A percentile compares a stretch with the other conserved stretches of the same genome.
Conservation (phyloP, 2,113 vertebrate genomes). For the Pterocles burchelli region DNA sequence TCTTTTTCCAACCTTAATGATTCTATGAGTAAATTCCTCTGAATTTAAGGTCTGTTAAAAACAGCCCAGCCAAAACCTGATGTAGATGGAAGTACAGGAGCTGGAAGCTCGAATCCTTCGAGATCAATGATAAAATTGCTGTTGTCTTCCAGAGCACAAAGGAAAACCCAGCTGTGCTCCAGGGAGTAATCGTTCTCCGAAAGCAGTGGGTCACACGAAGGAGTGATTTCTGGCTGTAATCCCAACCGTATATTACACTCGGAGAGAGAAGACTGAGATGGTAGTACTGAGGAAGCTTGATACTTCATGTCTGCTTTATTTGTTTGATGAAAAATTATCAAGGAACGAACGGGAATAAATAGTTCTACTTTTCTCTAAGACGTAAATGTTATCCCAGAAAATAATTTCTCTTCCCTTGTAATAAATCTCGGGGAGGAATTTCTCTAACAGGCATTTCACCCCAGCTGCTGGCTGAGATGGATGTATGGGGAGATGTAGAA, state of each 20-base stretch:
- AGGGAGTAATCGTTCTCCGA: not conserved
- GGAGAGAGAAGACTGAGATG: not conserved
- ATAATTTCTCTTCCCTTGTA: not conserved
- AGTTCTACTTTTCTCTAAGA: not conserved
- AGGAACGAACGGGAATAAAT: rapidly evolving
- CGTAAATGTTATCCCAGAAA: not conserved
- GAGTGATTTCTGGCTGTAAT: not conserved
- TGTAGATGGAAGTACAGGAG: not conserved
- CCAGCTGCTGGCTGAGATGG: not conserved
- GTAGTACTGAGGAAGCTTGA: not conserved
- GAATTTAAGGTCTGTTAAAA: not conserved
- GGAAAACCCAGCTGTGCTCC: not conserved
- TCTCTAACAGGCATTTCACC: not conserved
- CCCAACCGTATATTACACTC: not conserved
- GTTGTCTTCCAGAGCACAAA: not conserved
- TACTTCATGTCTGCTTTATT: not conserved
- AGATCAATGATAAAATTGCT: not conserved
- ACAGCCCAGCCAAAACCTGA: not conserved
- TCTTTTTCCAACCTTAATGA: too few species aligned
- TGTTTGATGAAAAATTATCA: not conserved
- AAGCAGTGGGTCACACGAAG: not conserved
- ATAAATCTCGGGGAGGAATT: not conserved
- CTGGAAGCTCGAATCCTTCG: not conserved
- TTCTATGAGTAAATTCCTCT: not conserved
- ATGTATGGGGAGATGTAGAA: not conserved